Conservation (phyloP, 2,797 vertebrate genomes). For the Vespertilio murinus region DNA sequence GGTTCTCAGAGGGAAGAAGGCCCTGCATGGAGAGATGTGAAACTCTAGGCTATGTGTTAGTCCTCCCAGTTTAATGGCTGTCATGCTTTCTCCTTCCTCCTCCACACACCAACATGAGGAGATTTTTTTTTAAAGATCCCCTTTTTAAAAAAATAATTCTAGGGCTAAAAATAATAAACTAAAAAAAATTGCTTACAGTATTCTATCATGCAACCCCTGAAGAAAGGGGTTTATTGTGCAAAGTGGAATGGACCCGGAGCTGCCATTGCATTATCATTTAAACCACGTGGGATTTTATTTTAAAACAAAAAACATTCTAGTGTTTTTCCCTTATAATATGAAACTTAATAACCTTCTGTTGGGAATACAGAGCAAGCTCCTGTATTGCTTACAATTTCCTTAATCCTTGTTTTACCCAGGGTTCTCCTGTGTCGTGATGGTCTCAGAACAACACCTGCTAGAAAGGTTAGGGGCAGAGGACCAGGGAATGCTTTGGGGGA, state of each 20-base stretch:
- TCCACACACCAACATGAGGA: neutral
- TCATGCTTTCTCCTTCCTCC: fast-evolving
- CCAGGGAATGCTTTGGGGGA: constrained; percentile 86
- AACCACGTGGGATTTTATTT: neutral
- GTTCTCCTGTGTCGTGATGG: neutral
- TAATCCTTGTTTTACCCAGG: neutral
- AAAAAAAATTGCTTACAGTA: neutral
- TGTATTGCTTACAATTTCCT: neutral
- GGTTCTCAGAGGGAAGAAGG: neutral
- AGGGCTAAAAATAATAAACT: neutral
- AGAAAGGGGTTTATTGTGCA: neutral
- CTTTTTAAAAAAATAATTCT: neutral
- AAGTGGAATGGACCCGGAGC: neutral
- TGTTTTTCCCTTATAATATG: neutral
- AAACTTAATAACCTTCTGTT: neutral
- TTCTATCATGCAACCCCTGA: neutral
- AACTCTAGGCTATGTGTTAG: too few relatives aligned
- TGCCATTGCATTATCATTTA: fast-evolving
- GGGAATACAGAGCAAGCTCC: neutral
- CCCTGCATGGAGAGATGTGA: fast-evolving
- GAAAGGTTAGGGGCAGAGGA: constrained; percentile 87
- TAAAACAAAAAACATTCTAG: fast-evolving
- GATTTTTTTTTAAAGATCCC: neutral
- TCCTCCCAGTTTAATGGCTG: fast-evolving
- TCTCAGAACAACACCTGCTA: constrained; percentile 85